Conservation (phyloP, 2,797 vertebrate species). For the Salarias fasciatus region DNA sequence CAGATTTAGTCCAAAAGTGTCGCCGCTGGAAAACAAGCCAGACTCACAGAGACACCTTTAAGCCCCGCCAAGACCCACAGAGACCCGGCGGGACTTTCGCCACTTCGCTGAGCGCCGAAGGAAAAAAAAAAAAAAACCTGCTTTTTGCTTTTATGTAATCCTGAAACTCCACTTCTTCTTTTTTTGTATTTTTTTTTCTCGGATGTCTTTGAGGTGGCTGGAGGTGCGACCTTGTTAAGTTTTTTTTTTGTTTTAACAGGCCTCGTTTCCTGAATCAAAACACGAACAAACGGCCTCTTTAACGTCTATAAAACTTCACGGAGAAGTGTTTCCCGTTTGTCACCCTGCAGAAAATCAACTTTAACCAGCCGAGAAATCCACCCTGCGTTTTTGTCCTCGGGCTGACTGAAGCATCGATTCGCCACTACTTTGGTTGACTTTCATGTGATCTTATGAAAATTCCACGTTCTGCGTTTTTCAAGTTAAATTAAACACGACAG, state of each 20-base stretch:
- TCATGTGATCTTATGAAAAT: too few species aligned
- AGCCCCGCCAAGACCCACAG: slow-evolving; percentile 25
- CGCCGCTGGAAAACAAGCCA: slow-evolving; percentile 50
- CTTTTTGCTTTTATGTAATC: not conserved
- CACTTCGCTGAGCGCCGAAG: slow-evolving; percentile 28
- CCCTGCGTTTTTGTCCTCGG: too few species aligned
- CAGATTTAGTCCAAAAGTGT: slow-evolving; percentile 54
- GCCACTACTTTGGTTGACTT: too few species aligned
- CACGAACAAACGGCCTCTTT: not conserved
- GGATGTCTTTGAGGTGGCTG: not conserved
- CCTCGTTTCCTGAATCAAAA: slow-evolving; percentile 6
- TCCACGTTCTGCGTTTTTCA: too few species aligned
- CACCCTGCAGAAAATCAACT: too few species aligned
- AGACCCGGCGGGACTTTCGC: slow-evolving; percentile 6
- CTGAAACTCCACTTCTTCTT: too few species aligned
- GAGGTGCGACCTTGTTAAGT: not conserved
- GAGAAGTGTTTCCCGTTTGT: too few species aligned
- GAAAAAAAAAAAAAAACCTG: too few species aligned
- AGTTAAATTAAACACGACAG: too few species aligned
- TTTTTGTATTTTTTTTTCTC: not conserved
- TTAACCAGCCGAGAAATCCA: too few species aligned
- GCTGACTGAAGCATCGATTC: too few species aligned
- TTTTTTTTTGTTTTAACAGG: slow-evolving; percentile 7
- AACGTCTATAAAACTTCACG: too few species aligned
- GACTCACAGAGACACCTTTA: slow-evolving; percentile 56